Evolutionary conservation across 1,140 invertebrate species (phyloP), one percentile per base, ranked within the genome.

Genomic region (Acromyrmex heyeri): DNA sequence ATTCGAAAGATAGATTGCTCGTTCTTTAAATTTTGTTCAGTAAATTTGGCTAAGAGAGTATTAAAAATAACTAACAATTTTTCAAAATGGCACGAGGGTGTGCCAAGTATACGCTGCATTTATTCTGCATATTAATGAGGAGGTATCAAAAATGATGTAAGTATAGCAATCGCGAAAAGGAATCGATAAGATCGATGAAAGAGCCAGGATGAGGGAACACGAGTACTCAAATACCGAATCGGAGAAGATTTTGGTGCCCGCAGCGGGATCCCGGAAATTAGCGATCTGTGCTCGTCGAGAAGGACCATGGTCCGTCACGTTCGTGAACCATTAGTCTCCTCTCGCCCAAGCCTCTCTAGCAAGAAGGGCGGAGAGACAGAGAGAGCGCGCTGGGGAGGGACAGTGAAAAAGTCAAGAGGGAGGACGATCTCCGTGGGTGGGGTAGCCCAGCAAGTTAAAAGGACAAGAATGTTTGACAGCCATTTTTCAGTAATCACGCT

Each of bases 391-490:
- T n/a, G 48, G 24, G 59, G 86, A 86, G 62, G 34, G 53, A 73
- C 44, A 50, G 27, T 27, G 57, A 72, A 30, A 65, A 55, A 67
- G 53, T 21, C 73, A 70, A 34, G 79, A 86, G 85, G 86, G 76
- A 65, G 53, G 57, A 82, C 64, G 59, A 61, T 78, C 83, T 81
- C 70, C 82, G 90, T 92, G 91, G 92, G 92, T 93, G 92, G 92
- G 92, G 91, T 92, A 91, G 85, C 89, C 91, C 91, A 87, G 73
- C 91, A 91, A 93, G 91, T 93, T 92, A 95, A 94, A 94, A 94
- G 93, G 93, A 93, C 92, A 94, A 92, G 93, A 93, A 94, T 95
- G 92, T 95, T 95, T 95, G 94, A 95, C 94, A 95, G 94, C 93
- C 93, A 95, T 95, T 94, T 95, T 95, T 95, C 94, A 94, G 93